Percentiles rank a stretch among this genome's conserved stretches.
These are phyloP conservation scores for Conchocele bisecta DNA, from an alignment of 2,888 invertebrate genomes.

Conservation along the genomic window DNA sequence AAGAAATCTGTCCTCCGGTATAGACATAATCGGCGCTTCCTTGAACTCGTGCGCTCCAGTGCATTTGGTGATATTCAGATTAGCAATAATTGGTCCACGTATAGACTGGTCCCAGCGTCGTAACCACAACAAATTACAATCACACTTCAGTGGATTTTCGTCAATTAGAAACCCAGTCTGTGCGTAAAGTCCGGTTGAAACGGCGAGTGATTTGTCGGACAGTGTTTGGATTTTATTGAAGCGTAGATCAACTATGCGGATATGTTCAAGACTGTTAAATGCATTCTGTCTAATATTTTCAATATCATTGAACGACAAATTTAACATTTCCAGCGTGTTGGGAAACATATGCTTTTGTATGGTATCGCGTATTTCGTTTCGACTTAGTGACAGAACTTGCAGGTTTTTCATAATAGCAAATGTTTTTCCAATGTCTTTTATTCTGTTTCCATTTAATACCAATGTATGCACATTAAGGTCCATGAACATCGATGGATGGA, in stretches of 20 bases:
- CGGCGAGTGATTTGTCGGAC: conserved; percentile 29
- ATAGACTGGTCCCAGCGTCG: conserved; percentile 50
- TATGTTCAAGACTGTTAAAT: conserved; percentile 60
- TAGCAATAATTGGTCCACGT: conserved; percentile 53
- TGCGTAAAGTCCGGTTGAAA: conserved; percentile 47
- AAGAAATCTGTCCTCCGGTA: conserved; percentile 59
- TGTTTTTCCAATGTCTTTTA: conserved; percentile 53
- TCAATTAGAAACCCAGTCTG: conserved; percentile 60
- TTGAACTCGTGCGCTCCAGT: conserved; percentile 47
- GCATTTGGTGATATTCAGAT: conserved; percentile 57
- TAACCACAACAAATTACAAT: conserved; percentile 71
- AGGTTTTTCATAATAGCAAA: conserved; percentile 53
- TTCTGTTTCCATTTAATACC: conserved; percentile 56
- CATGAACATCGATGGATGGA: conserved; percentile 59
- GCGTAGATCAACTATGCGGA: conserved; percentile 63
- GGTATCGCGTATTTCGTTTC: conserved; percentile 56
- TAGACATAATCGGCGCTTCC: conserved; percentile 19
- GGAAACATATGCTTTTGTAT: conserved; percentile 63
- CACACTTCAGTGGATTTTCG: conserved; percentile 68
- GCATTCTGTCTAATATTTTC: conserved; percentile 60
- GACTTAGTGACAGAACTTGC: conserved; percentile 54
- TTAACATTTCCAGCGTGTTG: conserved; percentile 58
- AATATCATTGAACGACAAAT: conserved; percentile 65
- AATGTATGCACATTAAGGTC: conserved; percentile 41
- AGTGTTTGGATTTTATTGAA: conserved; percentile 61